phyloP scores from a whole-genome alignment of 1,140 invertebrate genomes.

The Campoletis sonorensis region DNA sequence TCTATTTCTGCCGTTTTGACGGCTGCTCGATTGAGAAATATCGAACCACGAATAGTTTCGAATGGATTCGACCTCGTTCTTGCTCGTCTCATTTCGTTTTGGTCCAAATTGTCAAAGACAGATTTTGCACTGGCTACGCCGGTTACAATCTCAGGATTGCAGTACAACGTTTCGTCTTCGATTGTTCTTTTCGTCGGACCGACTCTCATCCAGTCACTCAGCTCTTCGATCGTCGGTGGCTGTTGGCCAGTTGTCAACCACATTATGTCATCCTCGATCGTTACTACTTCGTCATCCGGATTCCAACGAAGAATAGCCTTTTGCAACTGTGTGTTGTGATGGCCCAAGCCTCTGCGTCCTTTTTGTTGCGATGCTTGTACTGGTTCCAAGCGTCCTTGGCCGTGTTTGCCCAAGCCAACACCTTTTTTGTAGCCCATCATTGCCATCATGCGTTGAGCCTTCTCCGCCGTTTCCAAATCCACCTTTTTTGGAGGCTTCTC shows the following conservation, averaged over 20 bases:
- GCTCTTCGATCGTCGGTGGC: conserved; percentile 62
- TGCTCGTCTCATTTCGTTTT: conserved; percentile 88
- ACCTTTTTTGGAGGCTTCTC: conserved; percentile 17
- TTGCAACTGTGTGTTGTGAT: conserved; percentile 81
- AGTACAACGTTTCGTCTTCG: conserved; percentile 89
- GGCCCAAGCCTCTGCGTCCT: conserved; percentile 91
- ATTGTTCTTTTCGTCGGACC: conserved; percentile 84
- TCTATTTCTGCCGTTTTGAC: conserved; percentile 99
- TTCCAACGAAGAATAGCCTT: conserved; percentile 81
- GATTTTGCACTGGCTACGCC: conserved; percentile 86
- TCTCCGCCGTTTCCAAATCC: neutral
- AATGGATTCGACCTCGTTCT: conserved; percentile 94
- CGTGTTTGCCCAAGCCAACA: conserved; percentile 91
- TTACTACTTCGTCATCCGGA: conserved; percentile 78
- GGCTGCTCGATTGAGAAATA: conserved; percentile 97
- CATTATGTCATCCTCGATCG: conserved; percentile 70
- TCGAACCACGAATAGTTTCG: conserved; percentile 92
- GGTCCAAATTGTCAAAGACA: conserved; percentile 90
- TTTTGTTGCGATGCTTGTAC: conserved; percentile 88
- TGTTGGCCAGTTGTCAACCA: conserved; percentile 69
- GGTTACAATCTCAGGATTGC: conserved; percentile 83
- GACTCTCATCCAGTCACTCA: conserved; percentile 80
- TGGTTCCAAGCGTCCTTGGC: conserved; percentile 88
- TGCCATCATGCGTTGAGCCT: conserved; percentile 73
- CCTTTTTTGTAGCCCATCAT: conserved; percentile 88